Conservation (phyloP, 2,113 vertebrate genomes). For the Macquaria australasica region DNA sequence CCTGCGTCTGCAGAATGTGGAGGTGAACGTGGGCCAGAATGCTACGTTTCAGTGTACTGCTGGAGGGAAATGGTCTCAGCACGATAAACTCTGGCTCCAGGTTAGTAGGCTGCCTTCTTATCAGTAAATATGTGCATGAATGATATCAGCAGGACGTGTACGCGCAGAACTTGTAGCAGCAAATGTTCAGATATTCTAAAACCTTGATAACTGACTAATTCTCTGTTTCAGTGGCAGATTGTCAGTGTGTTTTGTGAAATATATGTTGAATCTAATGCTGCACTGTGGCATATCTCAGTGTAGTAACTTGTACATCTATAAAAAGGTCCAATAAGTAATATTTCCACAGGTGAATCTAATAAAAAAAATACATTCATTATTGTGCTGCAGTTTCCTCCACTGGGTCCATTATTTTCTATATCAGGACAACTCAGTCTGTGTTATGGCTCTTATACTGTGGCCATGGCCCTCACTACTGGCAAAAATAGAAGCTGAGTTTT, state of each 20-base stretch:
- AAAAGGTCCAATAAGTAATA: not conserved
- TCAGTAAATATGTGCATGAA: not conserved
- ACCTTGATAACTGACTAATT: too few species aligned
- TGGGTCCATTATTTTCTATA: not conserved
- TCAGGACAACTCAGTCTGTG: not conserved
- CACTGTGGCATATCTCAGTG: not conserved
- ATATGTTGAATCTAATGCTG: not conserved
- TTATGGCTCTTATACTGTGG: not conserved
- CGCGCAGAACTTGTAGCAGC: not conserved
- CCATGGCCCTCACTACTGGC: not conserved
- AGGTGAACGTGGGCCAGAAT: conserved; percentile 98
- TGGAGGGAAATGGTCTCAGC: conserved; percentile 97
- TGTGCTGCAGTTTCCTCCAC: not conserved
- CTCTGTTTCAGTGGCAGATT: not conserved
- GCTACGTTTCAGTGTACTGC: conserved; percentile 97
- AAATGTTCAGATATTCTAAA: not conserved
- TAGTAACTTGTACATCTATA: too few species aligned
- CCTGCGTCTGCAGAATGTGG: conserved; percentile 95
- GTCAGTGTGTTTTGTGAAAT: not conserved
- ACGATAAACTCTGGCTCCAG: conserved; percentile 93
- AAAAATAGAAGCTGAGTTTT: too few species aligned
- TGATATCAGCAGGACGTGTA: not conserved
- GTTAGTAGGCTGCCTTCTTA: conserved; percentile 36
- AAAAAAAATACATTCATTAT: not conserved
- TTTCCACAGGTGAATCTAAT: not conserved